phyloP scores from a whole-genome alignment of 1,140 invertebrate genomes.

The Ceratosolen solmsi region DNA sequence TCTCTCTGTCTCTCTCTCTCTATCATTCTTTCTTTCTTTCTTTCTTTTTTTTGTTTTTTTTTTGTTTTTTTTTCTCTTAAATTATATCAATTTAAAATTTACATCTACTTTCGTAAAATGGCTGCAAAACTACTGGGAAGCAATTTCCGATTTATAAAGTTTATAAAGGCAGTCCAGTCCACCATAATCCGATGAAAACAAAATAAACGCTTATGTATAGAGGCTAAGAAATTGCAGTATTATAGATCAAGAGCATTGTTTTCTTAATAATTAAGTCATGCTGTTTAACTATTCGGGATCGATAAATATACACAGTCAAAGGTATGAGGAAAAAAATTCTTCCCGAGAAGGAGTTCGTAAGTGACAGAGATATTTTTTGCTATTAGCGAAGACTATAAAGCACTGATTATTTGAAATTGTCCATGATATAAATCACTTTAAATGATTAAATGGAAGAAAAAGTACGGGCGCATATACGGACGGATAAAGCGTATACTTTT shows the following conservation, averaged over 20 bases:
- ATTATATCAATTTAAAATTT: conserved; percentile 4
- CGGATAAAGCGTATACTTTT: neutral
- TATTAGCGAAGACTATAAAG: neutral
- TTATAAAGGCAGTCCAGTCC: conserved; percentile 2
- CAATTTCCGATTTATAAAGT: neutral
- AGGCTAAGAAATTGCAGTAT: neutral
- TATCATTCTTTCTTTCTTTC: no score
- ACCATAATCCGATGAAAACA: neutral
- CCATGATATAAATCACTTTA: neutral
- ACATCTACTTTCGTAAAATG: neutral
- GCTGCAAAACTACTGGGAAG: neutral
- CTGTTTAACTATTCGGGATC: neutral
- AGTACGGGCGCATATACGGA: no score
- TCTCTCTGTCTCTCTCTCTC: no score
- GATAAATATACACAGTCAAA: neutral
- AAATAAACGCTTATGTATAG: conserved; percentile 8
- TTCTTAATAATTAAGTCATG: neutral
- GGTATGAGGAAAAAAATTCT: neutral
- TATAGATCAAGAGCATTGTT: neutral
- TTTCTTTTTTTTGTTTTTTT: no score
- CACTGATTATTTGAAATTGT: neutral
- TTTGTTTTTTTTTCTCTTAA: neutral
- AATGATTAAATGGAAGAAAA: neutral
- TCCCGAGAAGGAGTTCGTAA: neutral
- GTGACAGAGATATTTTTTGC: neutral